Conservation (phyloP, 2,113 vertebrate genomes). For the Orycteropus afer region DNA sequence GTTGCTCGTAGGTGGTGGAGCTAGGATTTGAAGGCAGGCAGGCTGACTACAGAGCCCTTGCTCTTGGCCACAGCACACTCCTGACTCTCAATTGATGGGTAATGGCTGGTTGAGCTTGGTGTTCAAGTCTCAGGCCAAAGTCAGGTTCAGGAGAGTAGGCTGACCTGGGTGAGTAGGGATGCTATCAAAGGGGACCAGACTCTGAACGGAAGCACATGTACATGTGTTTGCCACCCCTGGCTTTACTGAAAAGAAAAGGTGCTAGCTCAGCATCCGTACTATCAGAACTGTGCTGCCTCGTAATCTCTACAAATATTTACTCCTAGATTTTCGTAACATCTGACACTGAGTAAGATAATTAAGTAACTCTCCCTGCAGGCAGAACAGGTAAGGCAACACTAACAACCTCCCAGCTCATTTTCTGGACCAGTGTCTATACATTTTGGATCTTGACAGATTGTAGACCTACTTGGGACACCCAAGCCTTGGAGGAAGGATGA, state of each 20-base stretch:
- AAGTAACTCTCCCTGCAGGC: conserved; percentile 5
- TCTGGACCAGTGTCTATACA: not conserved
- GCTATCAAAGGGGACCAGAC: not conserved
- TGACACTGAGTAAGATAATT: conserved; percentile 36
- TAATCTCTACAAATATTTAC: conserved; percentile 28
- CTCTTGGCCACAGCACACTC: accelerated
- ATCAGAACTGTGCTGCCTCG: not conserved
- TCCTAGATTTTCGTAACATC: conserved; percentile 11
- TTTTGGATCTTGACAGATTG: not conserved
- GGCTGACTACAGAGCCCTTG: not conserved
- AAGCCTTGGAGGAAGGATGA: not conserved
- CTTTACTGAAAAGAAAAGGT: not conserved
- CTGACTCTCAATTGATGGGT: not conserved
- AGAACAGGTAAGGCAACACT: not conserved
- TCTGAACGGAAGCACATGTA: not conserved
- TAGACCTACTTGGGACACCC: not conserved
- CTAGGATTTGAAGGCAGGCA: not conserved
- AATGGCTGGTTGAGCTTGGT: not conserved
- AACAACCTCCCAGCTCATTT: not conserved
- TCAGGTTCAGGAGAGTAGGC: not conserved
- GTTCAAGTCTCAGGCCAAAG: not conserved
- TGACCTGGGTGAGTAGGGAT: not conserved
- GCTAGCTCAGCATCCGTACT: not conserved
- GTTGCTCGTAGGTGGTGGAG: not conserved
- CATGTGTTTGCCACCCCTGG: not conserved